These are phyloP conservation scores for Serranus cabrilla DNA, from an alignment of 2,797 vertebrate species.

Conservation along the genomic window DNA sequence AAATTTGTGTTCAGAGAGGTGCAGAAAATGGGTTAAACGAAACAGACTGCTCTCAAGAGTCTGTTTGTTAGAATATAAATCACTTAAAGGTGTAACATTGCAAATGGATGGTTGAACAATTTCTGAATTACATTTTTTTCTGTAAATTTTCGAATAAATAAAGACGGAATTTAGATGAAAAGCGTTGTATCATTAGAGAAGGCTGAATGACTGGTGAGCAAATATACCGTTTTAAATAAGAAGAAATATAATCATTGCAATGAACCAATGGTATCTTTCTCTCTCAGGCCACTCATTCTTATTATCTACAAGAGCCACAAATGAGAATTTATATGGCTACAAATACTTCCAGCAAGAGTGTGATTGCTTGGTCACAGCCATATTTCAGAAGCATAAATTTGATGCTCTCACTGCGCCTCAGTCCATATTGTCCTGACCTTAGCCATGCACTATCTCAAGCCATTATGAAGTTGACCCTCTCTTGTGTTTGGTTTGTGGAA, in stretches of 20 bases:
- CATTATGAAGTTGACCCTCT: slow-evolving; percentile 65
- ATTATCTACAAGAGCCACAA: slow-evolving; percentile 1
- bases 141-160: neutral
- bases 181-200: neutral
- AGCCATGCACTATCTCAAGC: slow-evolving; percentile 31
- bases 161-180: neutral
- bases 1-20: slow-evolving; percentile 35
- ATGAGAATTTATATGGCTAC: slow-evolving; percentile 11
- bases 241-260: slow-evolving; percentile 1
- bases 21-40: slow-evolving; percentile 45
- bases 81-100: neutral
- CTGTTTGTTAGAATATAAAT: neutral
- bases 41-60: neutral
- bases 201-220: neutral
- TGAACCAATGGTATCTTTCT: neutral
- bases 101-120: neutral
- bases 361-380: slow-evolving; percentile 5
- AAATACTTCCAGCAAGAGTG: slow-evolving; percentile 13
- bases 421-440: slow-evolving; percentile 54
- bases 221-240: neutral
- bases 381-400: slow-evolving; percentile 54
- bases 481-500: slow-evolving; percentile 58
- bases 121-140: neutral
- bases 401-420: slow-evolving; percentile 17
- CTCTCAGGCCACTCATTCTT: neutral